These are phyloP conservation scores for Anser brachyrhynchus DNA, from an alignment of 2,113 vertebrate species.

Conservation along the genomic window DNA sequence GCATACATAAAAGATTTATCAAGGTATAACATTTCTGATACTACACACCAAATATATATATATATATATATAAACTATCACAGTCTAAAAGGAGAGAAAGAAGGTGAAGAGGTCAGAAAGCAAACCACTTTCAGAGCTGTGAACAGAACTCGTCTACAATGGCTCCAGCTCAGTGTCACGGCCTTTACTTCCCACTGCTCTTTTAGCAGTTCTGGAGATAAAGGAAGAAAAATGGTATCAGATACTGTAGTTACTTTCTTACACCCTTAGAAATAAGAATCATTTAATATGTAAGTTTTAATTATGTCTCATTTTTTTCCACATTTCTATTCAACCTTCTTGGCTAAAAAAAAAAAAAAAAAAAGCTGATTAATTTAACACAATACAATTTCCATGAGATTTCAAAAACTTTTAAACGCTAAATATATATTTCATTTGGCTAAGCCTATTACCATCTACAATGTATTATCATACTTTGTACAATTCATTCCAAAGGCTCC, in stretches of 20 bases:
- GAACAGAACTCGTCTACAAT: not conserved
- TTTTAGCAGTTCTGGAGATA: not conserved
- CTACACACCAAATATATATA: not conserved
- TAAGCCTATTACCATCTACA: not conserved
- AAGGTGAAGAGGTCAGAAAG: not conserved
- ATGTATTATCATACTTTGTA: not conserved
- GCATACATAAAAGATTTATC: not conserved
- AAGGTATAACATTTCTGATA: not conserved
- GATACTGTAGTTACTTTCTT: not conserved
- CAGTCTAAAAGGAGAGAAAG: not conserved
- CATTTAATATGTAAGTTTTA: constrained; percentile 6
- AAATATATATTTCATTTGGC: not conserved
- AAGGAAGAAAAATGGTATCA: not conserved
- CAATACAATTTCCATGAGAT: not conserved
- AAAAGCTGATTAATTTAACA: not conserved
- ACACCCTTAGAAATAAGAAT: not conserved
- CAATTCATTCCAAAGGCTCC: not conserved
- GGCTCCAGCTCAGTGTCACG: not conserved
- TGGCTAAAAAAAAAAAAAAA: not conserved
- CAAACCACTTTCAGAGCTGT: not conserved
- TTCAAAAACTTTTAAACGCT: not conserved
- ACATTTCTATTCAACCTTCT: not conserved
- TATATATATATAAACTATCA: not conserved
- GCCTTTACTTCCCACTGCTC: not conserved
- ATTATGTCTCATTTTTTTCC: not conserved